These are phyloP conservation scores for Neomorphus geoffroyi DNA, from an alignment of 2,797 vertebrate species.

Conservation along the genomic window DNA sequence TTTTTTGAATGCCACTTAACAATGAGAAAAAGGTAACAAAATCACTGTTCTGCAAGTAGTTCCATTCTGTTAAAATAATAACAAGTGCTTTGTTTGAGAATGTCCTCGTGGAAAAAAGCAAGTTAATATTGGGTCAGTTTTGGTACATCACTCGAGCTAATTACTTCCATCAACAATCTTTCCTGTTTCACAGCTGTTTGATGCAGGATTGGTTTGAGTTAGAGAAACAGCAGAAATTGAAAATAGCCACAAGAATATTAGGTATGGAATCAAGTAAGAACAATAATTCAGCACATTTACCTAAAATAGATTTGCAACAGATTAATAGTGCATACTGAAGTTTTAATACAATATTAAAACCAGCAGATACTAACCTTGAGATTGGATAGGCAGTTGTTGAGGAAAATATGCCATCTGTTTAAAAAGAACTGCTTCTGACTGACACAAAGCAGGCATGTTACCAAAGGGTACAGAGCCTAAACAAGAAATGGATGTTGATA, in stretches of 20 bases:
- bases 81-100: background rate
- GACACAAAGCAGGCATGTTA: conserved; percentile 97
- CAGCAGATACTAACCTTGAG: conserved; percentile 87
- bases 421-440: conserved; percentile 98
- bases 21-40: background rate
- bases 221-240: background rate
- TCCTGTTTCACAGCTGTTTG: background rate
- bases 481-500: conserved; percentile 22
- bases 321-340: background rate
- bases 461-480: conserved; percentile 97
- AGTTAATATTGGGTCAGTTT: background rate
- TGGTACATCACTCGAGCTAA: background rate
- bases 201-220: background rate
- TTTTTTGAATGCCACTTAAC: background rate
- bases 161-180: background rate
- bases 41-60: background rate
- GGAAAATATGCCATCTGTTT: conserved; percentile 97
- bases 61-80: background rate
- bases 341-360: background rate
- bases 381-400: conserved; percentile 99
- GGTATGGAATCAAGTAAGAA: background rate
- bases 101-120: background rate
- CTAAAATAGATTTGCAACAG: background rate
- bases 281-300: background rate
- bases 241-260: background rate